These are phyloP conservation scores for Pangasianodon hypophthalmus DNA, from an alignment of 2,113 vertebrate genomes.

Conservation along the genomic window DNA sequence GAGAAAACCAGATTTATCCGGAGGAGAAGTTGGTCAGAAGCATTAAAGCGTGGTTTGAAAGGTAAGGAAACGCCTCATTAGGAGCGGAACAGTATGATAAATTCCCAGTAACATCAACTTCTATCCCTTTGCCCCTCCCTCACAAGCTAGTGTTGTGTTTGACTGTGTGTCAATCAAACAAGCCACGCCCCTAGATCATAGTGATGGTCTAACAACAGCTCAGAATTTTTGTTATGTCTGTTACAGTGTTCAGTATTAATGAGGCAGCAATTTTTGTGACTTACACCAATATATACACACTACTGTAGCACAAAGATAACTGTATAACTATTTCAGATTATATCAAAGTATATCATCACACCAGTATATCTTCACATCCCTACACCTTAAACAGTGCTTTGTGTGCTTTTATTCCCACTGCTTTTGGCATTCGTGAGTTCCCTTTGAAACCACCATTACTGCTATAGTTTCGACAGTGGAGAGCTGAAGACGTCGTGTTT, in stretches of 20 bases:
- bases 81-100: background rate
- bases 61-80: constrained; percentile 70
- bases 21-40: constrained; percentile 73
- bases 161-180: background rate
- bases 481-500: background rate
- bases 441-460: background rate
- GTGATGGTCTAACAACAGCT: background rate
- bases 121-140: background rate
- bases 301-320: background rate
- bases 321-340: background rate
- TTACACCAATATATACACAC: background rate
- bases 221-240: background rate
- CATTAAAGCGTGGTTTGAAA: constrained; percentile 93
- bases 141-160: background rate
- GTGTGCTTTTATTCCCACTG: background rate
- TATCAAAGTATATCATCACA: background rate
- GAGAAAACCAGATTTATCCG: constrained; percentile 88
- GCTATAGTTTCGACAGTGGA: background rate
- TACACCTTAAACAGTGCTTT: background rate
- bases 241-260: background rate
- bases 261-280: background rate
- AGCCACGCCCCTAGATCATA: background rate
- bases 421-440: background rate
- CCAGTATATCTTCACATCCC: background rate
- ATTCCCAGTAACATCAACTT: background rate